Evolutionary conservation across 2,113 vertebrate genomes (phyloP).

Genomic region (Carassius carassius): DNA sequence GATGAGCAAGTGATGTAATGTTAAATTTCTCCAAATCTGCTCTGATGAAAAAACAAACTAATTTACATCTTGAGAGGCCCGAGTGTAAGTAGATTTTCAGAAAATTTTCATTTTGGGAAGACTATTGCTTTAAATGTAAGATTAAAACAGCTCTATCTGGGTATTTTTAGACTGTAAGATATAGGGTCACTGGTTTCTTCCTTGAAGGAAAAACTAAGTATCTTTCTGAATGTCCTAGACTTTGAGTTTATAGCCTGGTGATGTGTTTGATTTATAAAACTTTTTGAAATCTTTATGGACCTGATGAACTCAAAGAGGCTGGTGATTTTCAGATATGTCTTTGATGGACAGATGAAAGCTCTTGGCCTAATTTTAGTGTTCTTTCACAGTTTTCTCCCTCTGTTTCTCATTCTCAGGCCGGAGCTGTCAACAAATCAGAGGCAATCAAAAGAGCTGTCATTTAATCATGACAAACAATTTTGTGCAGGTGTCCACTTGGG

Average conservation of each 20-base stretch:
- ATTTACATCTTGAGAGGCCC: neutral
- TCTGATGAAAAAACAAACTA: neutral
- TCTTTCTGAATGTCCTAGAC: neutral
- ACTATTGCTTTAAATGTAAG: neutral
- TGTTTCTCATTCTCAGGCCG: conserved; percentile 7
- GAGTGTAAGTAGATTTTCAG: neutral
- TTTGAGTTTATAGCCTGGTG: neutral
- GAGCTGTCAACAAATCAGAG: conserved; percentile 65
- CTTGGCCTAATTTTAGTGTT: conserved; percentile 28
- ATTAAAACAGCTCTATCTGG: neutral
- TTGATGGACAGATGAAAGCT: conserved; percentile 8
- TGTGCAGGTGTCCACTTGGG: neutral
- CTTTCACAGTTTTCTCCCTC: neutral
- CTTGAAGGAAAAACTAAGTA: neutral
- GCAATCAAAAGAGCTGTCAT: conserved; percentile 55
- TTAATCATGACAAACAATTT: conserved; percentile 54
- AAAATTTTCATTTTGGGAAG: neutral
- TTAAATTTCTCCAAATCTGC: neutral
- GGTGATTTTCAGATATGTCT: conserved; percentile 17
- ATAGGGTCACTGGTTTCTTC: neutral
- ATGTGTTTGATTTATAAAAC: neutral
- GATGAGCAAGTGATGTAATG: neutral
- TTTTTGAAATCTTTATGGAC: conserved; percentile 22
- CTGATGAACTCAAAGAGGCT: neutral
- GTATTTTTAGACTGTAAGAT: conserved; percentile 37